Base-by-base conservation (phyloP, 2,113 vertebrate genomes). In the Cryptomyrus ogoouensis region DNA sequence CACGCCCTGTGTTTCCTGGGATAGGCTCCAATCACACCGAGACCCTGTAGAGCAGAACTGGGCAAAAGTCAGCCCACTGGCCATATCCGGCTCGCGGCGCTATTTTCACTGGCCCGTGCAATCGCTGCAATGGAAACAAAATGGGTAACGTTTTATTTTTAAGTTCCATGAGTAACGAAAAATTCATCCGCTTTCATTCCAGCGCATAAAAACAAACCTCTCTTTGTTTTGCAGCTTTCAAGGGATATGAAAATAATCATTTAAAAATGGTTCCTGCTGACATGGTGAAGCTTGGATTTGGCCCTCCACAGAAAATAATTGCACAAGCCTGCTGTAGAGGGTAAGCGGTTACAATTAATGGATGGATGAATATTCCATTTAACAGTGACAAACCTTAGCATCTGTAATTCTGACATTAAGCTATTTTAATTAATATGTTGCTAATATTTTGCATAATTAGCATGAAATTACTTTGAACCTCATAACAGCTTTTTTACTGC, bases 361-460 rank as follows among this genome's bases (percentile, higher is more conserved):
- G 62, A 70, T 70, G 62, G 62, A 70, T 70, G 62, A 70, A 70
- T 70, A 70, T 70, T 70, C 62, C 62, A 70, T 70, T 70, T 70
- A 70, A 70, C 62, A 70, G 62, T 31, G 62, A 70, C 62, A 70
- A 70, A 70, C n/a, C 62, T 70, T 31, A 70, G 62, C 62, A 70
- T 70, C 62, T 70, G 62, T 70, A 70, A 70, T 70, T 70, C 62
- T 70, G 62, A 70, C 62, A 70, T 70, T 70, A 70, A 70, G n/a
- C 62, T 70, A 70, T 31, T 70, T 31, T 70, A 70, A 70, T 70
- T 70, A 70, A 70, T 31, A 70, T 70, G 10, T 70, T 31, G 62
- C 62, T 70, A 70, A 70, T 70, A 70, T 70, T 70, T 70, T 70
- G n/a, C 27, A 70, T 70, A 70, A 70, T 70, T 70, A 70, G 62